Percentiles rank a stretch among this genome's conserved stretches.
phyloP scores from a whole-genome alignment of 2,888 invertebrate species.

The Rotaria sp. region DNA sequence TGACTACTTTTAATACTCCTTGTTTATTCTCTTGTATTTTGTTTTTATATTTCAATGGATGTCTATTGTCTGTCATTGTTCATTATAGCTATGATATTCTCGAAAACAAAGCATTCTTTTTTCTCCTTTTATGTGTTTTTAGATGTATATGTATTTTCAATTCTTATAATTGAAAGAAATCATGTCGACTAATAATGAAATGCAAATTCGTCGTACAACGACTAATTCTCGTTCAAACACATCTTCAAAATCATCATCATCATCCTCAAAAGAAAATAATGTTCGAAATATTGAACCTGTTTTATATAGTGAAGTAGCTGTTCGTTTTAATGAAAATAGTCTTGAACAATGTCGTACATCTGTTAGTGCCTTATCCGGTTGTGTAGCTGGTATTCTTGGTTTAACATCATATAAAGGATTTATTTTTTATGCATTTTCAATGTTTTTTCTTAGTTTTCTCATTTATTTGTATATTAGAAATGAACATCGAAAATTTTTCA shows the following conservation, averaged over 20 bases:
- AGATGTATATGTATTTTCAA: background rate
- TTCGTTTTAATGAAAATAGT: slow-evolving; percentile 35
- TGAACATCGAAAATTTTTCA: slow-evolving; percentile 39
- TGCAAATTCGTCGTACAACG: slow-evolving; percentile 14
- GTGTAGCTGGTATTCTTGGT: slow-evolving; percentile 88
- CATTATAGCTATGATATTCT: background rate
- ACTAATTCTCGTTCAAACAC: background rate
- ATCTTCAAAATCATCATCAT: background rate
- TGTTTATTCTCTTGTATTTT: background rate
- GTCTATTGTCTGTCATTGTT: background rate
- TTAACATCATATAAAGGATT: slow-evolving; percentile 65
- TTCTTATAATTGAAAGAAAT: background rate
- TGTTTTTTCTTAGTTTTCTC: slow-evolving; percentile 39
- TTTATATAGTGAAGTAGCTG: slow-evolving; percentile 34
- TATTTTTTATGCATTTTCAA: slow-evolving; percentile 41
- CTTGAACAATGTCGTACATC: slow-evolving; percentile 93
- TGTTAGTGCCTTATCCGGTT: slow-evolving; percentile 73
- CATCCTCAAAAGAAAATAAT: too few species aligned
- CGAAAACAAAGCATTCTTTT: background rate
- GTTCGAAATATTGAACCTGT: background rate
- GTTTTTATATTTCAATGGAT: background rate
- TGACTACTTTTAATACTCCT: background rate
- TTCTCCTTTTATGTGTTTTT: background rate
- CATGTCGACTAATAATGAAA: slow-evolving; percentile 5
- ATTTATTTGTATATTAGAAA: slow-evolving; percentile 40